phyloP scores from a whole-genome alignment of 2,797 vertebrate genomes.

The Onychomys arenicola region DNA sequence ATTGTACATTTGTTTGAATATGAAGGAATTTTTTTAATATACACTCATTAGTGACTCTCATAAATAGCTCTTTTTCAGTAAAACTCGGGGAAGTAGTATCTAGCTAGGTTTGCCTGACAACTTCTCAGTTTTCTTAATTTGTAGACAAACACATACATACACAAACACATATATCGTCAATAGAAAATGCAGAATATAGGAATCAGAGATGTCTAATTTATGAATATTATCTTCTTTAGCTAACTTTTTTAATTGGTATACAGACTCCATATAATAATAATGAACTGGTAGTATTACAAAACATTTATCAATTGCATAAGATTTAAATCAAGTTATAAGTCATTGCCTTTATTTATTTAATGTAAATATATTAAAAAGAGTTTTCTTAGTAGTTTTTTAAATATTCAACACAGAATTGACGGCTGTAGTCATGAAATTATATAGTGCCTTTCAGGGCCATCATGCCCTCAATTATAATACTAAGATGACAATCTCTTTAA shows the following conservation, averaged over 20 bases:
- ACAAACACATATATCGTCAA: neutral
- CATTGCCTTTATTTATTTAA: neutral
- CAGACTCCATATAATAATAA: neutral
- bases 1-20: neutral
- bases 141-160: accelerated
- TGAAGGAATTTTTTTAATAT: neutral
- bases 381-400: neutral
- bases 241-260: neutral
- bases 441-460: neutral
- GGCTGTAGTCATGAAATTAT: neutral
- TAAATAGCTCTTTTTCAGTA: neutral
- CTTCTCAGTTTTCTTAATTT: neutral
- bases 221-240: neutral
- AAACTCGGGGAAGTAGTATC: neutral
- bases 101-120: neutral
- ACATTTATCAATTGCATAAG: neutral
- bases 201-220: neutral
- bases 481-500: neutral
- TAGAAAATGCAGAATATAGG: neutral
- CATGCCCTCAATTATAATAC: neutral
- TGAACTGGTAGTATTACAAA: neutral
- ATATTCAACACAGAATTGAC: neutral
- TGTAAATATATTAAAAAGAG: neutral
- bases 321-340: neutral
- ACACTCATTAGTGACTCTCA: neutral